Base-by-base conservation (phyloP, 2,113 vertebrate genomes). In the Oryzias melastigma region DNA sequence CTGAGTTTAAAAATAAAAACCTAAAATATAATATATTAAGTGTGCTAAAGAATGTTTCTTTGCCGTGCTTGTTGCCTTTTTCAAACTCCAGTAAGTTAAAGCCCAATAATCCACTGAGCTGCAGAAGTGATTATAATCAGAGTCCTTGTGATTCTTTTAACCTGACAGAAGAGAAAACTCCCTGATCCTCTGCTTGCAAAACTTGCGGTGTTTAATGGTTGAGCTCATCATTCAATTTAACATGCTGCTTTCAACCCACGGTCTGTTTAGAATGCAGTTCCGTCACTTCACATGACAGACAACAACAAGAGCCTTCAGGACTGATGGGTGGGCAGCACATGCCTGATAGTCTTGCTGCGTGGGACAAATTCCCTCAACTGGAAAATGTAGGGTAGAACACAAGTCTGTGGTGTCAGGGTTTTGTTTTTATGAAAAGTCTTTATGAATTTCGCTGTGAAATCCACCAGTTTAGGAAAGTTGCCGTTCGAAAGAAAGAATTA, bases 111-210 rank as follows among this genome's bases (percentile, higher is more conserved):
- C 61, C 53, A 7, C 58, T 19, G 48, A 65, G 66, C 78, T 62
- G 70, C 47, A 35, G 46, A 72, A 70, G 52, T 58, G 73, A 84
- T 86, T 85, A 80, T 41, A 62, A 58, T 50, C 65, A 50, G 17
- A 71, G 58, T 82, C 82, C 73, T 85, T 81, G 65, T 80, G 81
- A 77, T 84, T 88, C 84, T 67, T 60, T 57, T 71, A 74, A 88
- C 27, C 62, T 56, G 0, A 46, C 65, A 57, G 73, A 51, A 62
- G 50, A 74, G 51, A 18, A 40, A 71, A 73, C 56, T 41, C 61
- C 54, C 65, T 41, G 71, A 77, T 75, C 60, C 62, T 65, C 68
- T 54, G 27, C 76, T 80, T 68, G 59, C 78, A 82, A 69, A 85
- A 78, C 78, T 69, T 69, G 74, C 67, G 55, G 47, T 4, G 48